phyloP scores from a whole-genome alignment of 2,888 invertebrate genomes.

The Nemurella pictetii region DNA sequence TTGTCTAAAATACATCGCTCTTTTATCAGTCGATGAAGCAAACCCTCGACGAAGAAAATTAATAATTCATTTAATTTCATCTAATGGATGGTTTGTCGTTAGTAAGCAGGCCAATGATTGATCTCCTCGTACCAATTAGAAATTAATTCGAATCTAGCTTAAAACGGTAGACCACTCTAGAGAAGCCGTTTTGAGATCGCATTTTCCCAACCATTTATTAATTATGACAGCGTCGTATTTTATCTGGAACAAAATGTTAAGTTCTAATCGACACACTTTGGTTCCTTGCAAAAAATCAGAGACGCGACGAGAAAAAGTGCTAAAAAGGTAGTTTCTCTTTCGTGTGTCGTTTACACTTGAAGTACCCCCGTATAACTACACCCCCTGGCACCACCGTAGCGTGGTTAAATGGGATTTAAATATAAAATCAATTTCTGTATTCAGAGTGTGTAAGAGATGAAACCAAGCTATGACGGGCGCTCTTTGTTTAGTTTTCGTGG shows the following conservation, averaged over 20 bases:
- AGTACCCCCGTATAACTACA: neutral
- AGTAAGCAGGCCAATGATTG: neutral
- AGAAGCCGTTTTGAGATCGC: neutral
- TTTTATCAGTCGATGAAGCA: neutral
- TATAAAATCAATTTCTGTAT: constrained; percentile 42
- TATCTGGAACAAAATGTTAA: neutral
- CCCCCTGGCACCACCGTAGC: constrained; percentile 8
- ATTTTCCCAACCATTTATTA: neutral
- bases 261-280: neutral
- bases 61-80: constrained; percentile 42
- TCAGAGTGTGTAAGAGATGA: neutral
- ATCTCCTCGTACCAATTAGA: neutral
- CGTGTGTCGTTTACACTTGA: neutral
- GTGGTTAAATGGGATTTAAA: constrained; percentile 42
- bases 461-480: constrained; percentile 19
- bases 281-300: neutral
- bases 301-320: neutral
- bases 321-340: neutral
- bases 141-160: neutral
- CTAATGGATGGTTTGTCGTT: constrained; percentile 36
- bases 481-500: constrained; percentile 25
- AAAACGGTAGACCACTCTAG: neutral
- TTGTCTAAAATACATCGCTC: neutral
- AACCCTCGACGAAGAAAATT: neutral
- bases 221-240: neutral